phyloP scores from a whole-genome alignment of 2,797 vertebrate genomes.

The Ataeniobius toweri region DNA sequence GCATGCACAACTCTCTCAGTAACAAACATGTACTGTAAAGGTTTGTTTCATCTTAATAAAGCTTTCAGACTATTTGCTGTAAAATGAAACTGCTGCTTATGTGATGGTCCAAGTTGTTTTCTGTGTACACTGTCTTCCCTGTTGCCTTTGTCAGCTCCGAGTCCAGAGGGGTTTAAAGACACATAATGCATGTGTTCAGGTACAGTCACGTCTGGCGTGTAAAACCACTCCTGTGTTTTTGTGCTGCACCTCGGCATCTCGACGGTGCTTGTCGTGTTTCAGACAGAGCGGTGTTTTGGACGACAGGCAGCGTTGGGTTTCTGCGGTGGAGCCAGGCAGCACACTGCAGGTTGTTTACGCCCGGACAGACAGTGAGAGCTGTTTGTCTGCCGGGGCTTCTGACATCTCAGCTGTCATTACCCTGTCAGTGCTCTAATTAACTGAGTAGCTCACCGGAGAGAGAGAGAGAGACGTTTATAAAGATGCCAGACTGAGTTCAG shows the following conservation, averaged over 20 bases:
- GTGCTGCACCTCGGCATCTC: constrained; percentile 49
- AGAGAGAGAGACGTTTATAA: constrained; percentile 66
- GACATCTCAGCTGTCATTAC: constrained; percentile 78
- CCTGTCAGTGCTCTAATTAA: constrained; percentile 79
- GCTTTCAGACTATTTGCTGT: neutral
- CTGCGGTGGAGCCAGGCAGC: constrained; percentile 61
- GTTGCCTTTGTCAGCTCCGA: constrained; percentile 32
- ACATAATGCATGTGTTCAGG: constrained; percentile 32
- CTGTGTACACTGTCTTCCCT: neutral
- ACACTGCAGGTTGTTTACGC: constrained; percentile 66
- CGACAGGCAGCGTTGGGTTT: constrained; percentile 59
- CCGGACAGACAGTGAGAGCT: constrained; percentile 66
- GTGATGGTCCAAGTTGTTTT: constrained; percentile 13
- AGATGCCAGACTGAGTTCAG: constrained; percentile 65
- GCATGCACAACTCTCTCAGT: neutral
- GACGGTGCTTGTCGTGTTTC: constrained; percentile 52
- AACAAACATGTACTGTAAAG: neutral
- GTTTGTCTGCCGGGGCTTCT: constrained; percentile 65
- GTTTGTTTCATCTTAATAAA: neutral
- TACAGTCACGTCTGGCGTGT: constrained; percentile 45
- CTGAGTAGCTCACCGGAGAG: constrained; percentile 63
- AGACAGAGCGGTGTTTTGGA: constrained; percentile 31
- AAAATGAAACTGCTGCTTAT: constrained; percentile 1
- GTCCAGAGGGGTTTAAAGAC: constrained; percentile 18
- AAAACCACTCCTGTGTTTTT: constrained; percentile 49